Evolutionary conservation across 2,113 vertebrate species (phyloP).

Genomic region (Podarcis muralis): DNA sequence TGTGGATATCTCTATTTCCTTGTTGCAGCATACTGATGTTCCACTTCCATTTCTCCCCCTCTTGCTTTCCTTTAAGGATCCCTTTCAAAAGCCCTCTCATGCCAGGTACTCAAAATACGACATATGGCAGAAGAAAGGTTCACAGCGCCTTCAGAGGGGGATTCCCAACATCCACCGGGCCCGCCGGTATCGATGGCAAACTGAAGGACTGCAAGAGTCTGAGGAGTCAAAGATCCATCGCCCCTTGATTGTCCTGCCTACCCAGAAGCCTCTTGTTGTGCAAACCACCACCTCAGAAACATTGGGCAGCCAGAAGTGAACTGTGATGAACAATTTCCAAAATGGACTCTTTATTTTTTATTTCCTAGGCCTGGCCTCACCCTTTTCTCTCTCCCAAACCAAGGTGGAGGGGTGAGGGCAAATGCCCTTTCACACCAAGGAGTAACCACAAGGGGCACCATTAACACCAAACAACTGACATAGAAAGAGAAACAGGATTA

Average conservation of each 20-base stretch:
- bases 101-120: slow-evolving; percentile 88
- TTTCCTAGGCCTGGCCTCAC: slow-evolving; percentile 54
- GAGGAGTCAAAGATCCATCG: slow-evolving; percentile 83
- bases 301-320: slow-evolving; percentile 86
- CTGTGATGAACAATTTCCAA: slow-evolving; percentile 72
- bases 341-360: slow-evolving; percentile 61
- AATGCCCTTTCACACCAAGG: slow-evolving; percentile 37
- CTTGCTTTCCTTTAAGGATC: slow-evolving; percentile 74
- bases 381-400: slow-evolving; percentile 56
- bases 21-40: background rate
- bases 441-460: slow-evolving; percentile 46
- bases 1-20: background rate
- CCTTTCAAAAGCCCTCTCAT: slow-evolving; percentile 83
- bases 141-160: slow-evolving; percentile 87
- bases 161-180: slow-evolving; percentile 84
- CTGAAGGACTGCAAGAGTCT: slow-evolving; percentile 82
- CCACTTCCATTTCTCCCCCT: background rate
- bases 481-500: slow-evolving; percentile 85
- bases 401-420: slow-evolving; percentile 42
- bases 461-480: slow-evolving; percentile 76
- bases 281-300: slow-evolving; percentile 81
- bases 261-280: slow-evolving; percentile 78
- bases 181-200: slow-evolving; percentile 83
- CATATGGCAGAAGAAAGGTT: slow-evolving; percentile 87
- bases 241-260: slow-evolving; percentile 87